Base-by-base conservation (phyloP, 2,797 vertebrate genomes). In the Vultur gryphus region DNA sequence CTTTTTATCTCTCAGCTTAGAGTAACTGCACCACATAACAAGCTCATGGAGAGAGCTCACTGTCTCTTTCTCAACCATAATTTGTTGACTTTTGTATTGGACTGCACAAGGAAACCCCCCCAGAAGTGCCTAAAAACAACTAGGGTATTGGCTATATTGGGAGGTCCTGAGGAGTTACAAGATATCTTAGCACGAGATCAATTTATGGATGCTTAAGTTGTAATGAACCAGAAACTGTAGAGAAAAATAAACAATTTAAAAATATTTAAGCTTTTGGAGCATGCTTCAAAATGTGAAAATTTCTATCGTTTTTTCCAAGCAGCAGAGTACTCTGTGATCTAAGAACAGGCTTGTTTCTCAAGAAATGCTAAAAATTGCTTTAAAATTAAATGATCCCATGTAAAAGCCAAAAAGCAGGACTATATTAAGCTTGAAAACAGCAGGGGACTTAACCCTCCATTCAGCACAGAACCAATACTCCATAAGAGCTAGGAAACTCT, bases 201-300 rank as follows among this genome's bases (percentile, higher is more conserved):
- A 87, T 95, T 94, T 82, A 88, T 55, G 77, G 58, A 90, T 76
- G 80, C 51, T 93, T 91, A 88, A 92, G 35, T 62, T 58, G 69
- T 69, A 97, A 96, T 82, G 76, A 90, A 84, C 62, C 55, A 95
- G 72, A 88, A 95, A 88, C n/a, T 44, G 13, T 64, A 72, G 4
- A 43, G 29, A 91, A 86, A 95, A 95, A 70, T 26, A 78, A 90
- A 90, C 43, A 64, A 81, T 65, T 84, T 25, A 26, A 94, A 86
- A 94, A 88, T 81, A 86, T 69, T 88, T 88, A 91, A 75, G 49
- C 41, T 87, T 89, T 55, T 29, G 46, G n/a, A 90, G 39, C 17
- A 43, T 49, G 48, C 41, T 67, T 83, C 9, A 2, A 93, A 73
- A 72, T n/a, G 7, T 85, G 49, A 89, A 89, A 20, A 71, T 41